Evolutionary conservation across 1,140 invertebrate genomes (phyloP).

Genomic region (Diploscapter pachys): DNA sequence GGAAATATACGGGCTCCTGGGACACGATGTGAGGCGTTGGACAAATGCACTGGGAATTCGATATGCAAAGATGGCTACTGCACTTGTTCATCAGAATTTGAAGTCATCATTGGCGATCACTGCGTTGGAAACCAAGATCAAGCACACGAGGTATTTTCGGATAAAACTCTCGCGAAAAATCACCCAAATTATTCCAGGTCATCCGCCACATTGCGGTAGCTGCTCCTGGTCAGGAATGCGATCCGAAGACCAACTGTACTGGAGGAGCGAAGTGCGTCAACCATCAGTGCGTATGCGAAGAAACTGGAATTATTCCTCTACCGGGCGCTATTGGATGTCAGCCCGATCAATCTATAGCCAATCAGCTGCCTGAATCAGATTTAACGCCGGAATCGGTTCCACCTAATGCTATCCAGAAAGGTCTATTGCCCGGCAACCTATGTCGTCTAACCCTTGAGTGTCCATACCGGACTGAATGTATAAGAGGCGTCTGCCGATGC

Average conservation of each 20-base stretch:
- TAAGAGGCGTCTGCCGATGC: constrained; percentile 36
- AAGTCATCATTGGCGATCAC: constrained; percentile 31
- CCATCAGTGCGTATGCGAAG: constrained; percentile 24
- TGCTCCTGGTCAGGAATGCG: constrained; percentile 34
- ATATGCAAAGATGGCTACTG: constrained; percentile 26
- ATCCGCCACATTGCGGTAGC: background rate
- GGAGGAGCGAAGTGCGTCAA: constrained; percentile 27
- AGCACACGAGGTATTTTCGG: constrained; percentile 4
- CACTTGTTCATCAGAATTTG: constrained; percentile 23
- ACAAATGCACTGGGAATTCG: constrained; percentile 31
- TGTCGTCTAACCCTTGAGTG: constrained; percentile 32
- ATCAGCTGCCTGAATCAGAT: background rate
- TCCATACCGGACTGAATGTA: constrained; percentile 29
- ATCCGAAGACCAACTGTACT: constrained; percentile 29
- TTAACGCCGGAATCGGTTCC: background rate
- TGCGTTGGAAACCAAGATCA: constrained; percentile 23
- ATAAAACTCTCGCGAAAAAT: too few relatives aligned
- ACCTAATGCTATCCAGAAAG: constrained; percentile 7
- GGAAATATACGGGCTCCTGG: constrained; percentile 21
- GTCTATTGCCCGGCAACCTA: constrained; percentile 6
- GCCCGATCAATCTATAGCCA: background rate
- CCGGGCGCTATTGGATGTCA: background rate
- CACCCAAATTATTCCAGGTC: too few relatives aligned
- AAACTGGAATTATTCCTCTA: constrained; percentile 4
- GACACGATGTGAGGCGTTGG: constrained; percentile 10